phyloP scores from a whole-genome alignment of 2,888 invertebrate genomes.

The Congeria kusceri region DNA sequence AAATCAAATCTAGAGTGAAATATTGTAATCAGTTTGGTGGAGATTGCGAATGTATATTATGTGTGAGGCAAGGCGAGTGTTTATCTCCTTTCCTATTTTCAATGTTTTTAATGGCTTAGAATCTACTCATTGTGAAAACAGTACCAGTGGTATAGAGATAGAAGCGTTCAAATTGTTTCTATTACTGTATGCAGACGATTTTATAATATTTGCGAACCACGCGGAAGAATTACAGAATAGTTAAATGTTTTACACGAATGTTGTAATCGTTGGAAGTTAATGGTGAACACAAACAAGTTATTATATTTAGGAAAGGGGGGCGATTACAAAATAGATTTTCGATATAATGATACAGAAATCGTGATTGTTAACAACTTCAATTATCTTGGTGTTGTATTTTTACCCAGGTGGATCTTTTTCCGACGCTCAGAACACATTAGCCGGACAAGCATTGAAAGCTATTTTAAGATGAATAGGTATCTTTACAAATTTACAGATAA shows the following conservation, averaged over 20 bases:
- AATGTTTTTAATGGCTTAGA: background rate
- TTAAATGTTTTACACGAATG: background rate
- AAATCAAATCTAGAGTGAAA: background rate
- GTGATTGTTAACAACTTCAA: too few relatives aligned
- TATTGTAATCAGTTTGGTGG: background rate
- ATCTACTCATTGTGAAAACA: background rate
- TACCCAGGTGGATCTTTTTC: too few relatives aligned
- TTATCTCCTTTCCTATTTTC: background rate
- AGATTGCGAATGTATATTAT: background rate
- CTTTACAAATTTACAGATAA: background rate
- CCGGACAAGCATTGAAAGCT: too few relatives aligned
- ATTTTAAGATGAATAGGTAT: too few relatives aligned
- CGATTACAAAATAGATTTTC: too few relatives aligned
- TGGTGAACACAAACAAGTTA: too few relatives aligned
- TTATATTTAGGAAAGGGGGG: too few relatives aligned
- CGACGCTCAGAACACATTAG: too few relatives aligned
- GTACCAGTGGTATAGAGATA: conserved; percentile 3
- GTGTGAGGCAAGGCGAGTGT: background rate
- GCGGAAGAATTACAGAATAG: background rate
- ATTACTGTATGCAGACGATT: conserved; percentile 9
- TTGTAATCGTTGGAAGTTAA: too few relatives aligned
- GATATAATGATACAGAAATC: too few relatives aligned
- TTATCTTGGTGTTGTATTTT: too few relatives aligned
- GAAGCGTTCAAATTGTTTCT: conserved; percentile 4
- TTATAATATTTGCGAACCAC: background rate